Percentiles rank a stretch among this genome's conserved stretches.
phyloP scores from a whole-genome alignment of 2,888 invertebrate species.

The Odontocerum albicorne region DNA sequence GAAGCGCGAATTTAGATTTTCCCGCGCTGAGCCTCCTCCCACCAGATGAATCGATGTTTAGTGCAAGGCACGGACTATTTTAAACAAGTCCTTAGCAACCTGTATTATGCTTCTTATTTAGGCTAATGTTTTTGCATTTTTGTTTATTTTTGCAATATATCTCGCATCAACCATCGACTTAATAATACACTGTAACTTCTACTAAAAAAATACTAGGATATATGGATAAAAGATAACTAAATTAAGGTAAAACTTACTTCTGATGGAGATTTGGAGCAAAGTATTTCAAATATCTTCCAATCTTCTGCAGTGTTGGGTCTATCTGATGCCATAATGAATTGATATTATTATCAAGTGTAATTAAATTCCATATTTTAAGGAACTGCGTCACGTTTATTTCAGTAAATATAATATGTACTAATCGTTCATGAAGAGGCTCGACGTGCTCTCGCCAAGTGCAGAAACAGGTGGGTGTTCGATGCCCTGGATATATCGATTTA shows the following conservation, averaged over 20 bases:
- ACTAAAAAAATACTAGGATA: too few species aligned
- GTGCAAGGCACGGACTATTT: conserved; percentile 33
- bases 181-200: too few species aligned
- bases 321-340: conserved; percentile 38
- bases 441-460: background rate
- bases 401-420: background rate
- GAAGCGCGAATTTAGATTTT: conserved; percentile 8
- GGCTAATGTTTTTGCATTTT: too few species aligned
- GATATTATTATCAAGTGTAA: background rate
- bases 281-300: conserved; percentile 72
- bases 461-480: conserved; percentile 19
- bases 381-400: background rate
- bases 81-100: conserved; percentile 28
- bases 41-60: conserved; percentile 31
- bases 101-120: too few species aligned
- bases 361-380: background rate
- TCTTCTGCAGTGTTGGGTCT: conserved; percentile 62
- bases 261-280: conserved; percentile 60
- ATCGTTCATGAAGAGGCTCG: background rate
- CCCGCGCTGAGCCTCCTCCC: conserved; percentile 14
- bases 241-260: conserved; percentile 60
- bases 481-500: conserved; percentile 20
- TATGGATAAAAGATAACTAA: background rate
- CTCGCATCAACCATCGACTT: too few species aligned
- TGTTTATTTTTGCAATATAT: too few species aligned